Evolutionary conservation across 2,113 vertebrate species (phyloP), one percentile per base, ranked within the genome.

Genomic region (Pteruthius melanotis): DNA sequence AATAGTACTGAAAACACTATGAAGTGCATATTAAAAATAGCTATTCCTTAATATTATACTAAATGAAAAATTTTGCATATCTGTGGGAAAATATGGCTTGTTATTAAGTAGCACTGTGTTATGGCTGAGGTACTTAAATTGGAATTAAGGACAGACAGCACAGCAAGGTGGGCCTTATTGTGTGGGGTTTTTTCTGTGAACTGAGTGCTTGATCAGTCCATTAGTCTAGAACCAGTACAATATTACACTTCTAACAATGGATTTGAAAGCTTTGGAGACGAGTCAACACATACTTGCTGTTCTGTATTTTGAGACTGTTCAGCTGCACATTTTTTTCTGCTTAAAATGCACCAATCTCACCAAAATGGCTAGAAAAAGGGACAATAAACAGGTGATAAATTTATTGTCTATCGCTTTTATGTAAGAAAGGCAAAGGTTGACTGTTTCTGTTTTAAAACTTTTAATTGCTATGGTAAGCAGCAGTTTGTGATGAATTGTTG

Each of bases 141-240:
- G 35, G 33, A 60, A n/a, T 71, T 70, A 60, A 87, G 40, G 39
- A 35, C 33, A 54, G 54, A 45, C 24, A 75, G 49, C 64, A 30
- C 19, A 50, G 22, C 65, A 83, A 69, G 27, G 24, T 61, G 18
- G 31, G 27, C 20, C 14, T 68, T 68, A 33, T 30, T 0, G 0
- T 3, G 1, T 63, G 4, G 4, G 1, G 0, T 5, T 74, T 68
- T n/a, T 77, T 14, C 30, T 68, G 22, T 72, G 23, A 84, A 31
- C 35, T 52, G 27, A 54, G 31, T 40, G 24, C 63, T 79, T 85
- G 61, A 39, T 74, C 42, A 71, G 13, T 63, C 14, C 31, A 5
- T 45, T 83, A 30, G 35, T 66, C 60, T 68, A 54, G 52, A 92
- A 37, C 4, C 13, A 70, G 30, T 39, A 37, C 42, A 42, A 27